A percentile compares a stretch with the other conserved stretches of the same genome.
These are phyloP conservation scores for Capromys pilorides DNA, from an alignment of 2,797 vertebrate genomes.

Conservation along the genomic window DNA sequence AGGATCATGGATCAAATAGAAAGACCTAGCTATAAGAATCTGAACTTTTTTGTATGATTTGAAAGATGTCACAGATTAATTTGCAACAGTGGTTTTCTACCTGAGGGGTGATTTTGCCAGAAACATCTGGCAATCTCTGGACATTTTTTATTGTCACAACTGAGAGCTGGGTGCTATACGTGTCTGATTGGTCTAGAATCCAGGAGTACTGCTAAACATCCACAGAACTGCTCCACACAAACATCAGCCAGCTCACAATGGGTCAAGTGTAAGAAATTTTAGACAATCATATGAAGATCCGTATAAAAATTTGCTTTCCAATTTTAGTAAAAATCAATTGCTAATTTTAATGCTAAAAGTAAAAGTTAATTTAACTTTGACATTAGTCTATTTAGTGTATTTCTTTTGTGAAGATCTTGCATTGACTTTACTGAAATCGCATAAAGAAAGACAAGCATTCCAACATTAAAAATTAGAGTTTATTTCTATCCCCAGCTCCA, in stretches of 20 bases:
- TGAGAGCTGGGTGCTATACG: rapidly evolving
- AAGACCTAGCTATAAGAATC: not conserved
- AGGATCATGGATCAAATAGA: not conserved
- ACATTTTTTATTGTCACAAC: not conserved
- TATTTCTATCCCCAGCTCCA: no score
- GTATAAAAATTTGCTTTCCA: slow-evolving; percentile 30
- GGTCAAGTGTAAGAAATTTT: slow-evolving; percentile 9
- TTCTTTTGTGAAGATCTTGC: slow-evolving; percentile 42
- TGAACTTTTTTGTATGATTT: not conserved
- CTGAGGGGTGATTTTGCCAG: not conserved
- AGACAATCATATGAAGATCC: not conserved
- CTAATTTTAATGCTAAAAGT: not conserved
- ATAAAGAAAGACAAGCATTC: slow-evolving; percentile 7
- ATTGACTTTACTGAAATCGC: slow-evolving; percentile 41
- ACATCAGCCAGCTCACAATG: not conserved
- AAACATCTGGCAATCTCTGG: not conserved
- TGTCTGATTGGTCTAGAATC: not conserved
- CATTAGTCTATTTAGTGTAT: not conserved
- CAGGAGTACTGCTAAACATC: not conserved
- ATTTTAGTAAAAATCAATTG: slow-evolving; percentile 36
- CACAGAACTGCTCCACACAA: not conserved
- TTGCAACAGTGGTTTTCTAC: not conserved
- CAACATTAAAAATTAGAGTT: no score
- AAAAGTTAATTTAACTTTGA: slow-evolving; percentile 41
- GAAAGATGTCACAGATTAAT: not conserved